phyloP scores from a whole-genome alignment of 2,888 invertebrate genomes.

The Helobdella robusta region DNA sequence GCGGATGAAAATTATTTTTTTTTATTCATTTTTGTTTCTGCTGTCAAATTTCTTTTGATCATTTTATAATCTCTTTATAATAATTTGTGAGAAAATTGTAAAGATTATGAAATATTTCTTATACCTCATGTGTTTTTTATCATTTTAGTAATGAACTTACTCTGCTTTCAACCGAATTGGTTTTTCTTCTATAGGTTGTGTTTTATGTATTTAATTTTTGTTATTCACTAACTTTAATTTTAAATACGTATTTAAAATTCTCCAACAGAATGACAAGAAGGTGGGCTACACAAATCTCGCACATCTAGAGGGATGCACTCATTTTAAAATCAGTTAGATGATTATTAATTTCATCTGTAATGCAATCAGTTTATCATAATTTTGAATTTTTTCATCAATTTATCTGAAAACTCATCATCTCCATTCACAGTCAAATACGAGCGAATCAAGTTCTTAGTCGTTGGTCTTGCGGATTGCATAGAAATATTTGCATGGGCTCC shows the following conservation, averaged over 20 bases:
- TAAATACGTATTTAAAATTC: no score
- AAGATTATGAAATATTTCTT: no score
- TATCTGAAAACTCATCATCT: background rate
- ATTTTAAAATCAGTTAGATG: constrained; percentile 73
- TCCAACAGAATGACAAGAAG: constrained; percentile 69
- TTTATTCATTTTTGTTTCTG: background rate
- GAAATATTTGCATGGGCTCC: constrained; percentile 99
- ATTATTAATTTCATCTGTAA: no score
- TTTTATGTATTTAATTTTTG: no score
- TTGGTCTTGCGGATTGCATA: constrained; percentile 94
- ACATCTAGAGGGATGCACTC: constrained; percentile 94
- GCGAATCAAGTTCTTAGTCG: constrained; percentile 97
- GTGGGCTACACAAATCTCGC: constrained; percentile 99
- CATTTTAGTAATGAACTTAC: no score
- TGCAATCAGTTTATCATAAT: no score
- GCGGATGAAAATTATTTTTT: no score
- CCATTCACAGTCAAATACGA: constrained; percentile 78
- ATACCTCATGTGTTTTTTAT: no score
- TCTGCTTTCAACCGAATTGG: no score
- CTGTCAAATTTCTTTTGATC: background rate
- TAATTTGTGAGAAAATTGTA: no score
- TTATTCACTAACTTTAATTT: no score
- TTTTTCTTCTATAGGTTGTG: no score
- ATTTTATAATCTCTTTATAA: background rate
- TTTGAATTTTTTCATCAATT: background rate